Percentiles rank a stretch among this genome's conserved stretches.
phyloP scores from a whole-genome alignment of 2,888 invertebrate genomes.

The Hydrotaea cyrtoneurina region DNA sequence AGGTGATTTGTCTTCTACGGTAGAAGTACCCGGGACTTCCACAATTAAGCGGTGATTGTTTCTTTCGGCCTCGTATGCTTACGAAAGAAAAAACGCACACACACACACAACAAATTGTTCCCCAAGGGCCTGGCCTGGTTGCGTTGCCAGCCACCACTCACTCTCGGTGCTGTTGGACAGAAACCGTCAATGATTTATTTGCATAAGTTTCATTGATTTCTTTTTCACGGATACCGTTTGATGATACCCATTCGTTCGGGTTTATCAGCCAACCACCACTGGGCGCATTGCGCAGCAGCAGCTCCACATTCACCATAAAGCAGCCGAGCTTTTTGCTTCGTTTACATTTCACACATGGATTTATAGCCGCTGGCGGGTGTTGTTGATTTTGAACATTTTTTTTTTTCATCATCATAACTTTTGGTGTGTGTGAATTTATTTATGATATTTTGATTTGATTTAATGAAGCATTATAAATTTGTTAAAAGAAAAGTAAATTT shows the following conservation, averaged over 20 bases:
- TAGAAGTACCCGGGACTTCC: background rate
- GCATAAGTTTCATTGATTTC: constrained; percentile 24
- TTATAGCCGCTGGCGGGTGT: constrained; percentile 1
- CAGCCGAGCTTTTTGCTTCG: background rate
- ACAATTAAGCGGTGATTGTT: background rate
- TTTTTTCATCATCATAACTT: too few relatives aligned
- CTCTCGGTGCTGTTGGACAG: background rate
- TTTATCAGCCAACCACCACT: constrained; percentile 23
- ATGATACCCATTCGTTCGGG: constrained; percentile 57
- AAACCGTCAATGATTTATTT: constrained; percentile 6
- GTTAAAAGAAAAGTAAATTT: constrained; percentile 11
- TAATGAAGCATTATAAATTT: constrained; percentile 56
- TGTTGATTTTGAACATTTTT: background rate
- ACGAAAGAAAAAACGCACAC: too few relatives aligned
- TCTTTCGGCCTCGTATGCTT: too few relatives aligned
- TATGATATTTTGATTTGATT: constrained; percentile 59
- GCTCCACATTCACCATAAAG: background rate
- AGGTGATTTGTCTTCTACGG: constrained; percentile 62
- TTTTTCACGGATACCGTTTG: constrained; percentile 17
- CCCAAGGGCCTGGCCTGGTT: background rate
- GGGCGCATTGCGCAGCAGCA: background rate
- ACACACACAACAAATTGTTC: background rate
- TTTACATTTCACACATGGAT: constrained; percentile 13
- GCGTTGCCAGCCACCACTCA: background rate
- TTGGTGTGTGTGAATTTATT: constrained; percentile 24